Evolutionary conservation across 2,888 invertebrate species (phyloP).

Genomic region (Dolomedes plantarius): DNA sequence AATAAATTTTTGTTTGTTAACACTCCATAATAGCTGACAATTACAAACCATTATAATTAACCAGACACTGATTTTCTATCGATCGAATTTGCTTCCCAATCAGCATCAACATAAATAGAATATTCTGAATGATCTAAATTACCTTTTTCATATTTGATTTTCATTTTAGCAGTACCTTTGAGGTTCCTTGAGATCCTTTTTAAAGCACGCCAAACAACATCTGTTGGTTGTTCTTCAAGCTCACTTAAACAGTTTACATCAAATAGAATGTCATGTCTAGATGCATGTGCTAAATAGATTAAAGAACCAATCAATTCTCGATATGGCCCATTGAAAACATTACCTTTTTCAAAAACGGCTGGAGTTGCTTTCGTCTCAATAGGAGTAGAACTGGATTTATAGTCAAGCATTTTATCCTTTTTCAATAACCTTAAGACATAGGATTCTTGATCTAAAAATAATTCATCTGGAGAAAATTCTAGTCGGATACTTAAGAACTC

Average conservation of each 20-base stretch:
- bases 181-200: slow-evolving; percentile 25
- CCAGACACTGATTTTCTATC: slow-evolving; percentile 31
- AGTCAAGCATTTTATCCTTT: not conserved
- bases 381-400: not conserved
- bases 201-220: slow-evolving; percentile 29
- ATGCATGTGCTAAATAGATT: no score
- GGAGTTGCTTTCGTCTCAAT: slow-evolving; percentile 6
- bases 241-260: slow-evolving; percentile 33
- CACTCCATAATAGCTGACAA: slow-evolving; percentile 5
- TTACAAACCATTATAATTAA: not conserved
- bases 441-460: not conserved
- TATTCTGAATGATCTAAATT: slow-evolving; percentile 22
- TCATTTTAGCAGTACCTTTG: slow-evolving; percentile 34
- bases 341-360: slow-evolving; percentile 23
- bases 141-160: slow-evolving; percentile 26
- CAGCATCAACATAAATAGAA: slow-evolving; percentile 27
- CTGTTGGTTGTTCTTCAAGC: slow-evolving; percentile 27
- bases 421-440: slow-evolving; percentile 12
- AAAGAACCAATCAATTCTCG: slow-evolving; percentile 25
- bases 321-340: slow-evolving; percentile 22
- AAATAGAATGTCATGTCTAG: slow-evolving; percentile 22
- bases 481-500: no score
- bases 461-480: no score
- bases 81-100: slow-evolving; percentile 22
- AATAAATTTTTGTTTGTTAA: no score